A percentile compares a stretch with the other conserved stretches of the same genome.
These are phyloP conservation scores for Falco punctatus DNA, from an alignment of 2,113 vertebrate species.

Conservation along the genomic window DNA sequence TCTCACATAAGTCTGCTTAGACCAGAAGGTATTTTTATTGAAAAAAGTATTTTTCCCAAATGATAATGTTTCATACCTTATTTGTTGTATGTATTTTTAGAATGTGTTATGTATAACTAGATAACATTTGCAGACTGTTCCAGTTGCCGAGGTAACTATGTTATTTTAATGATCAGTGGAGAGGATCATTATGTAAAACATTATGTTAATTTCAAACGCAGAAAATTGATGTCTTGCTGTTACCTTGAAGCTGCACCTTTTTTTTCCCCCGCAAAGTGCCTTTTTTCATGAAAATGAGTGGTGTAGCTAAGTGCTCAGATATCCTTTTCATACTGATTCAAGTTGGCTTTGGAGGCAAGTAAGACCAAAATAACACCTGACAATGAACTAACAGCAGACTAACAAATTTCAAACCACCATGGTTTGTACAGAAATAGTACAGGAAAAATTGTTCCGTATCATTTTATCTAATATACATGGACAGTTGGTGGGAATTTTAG, in stretches of 20 bases:
- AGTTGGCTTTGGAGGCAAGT: neutral
- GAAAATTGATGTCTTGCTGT: slow-evolving; percentile 64
- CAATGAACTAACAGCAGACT: neutral
- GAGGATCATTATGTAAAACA: slow-evolving; percentile 63
- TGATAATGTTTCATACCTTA: slow-evolving; percentile 23
- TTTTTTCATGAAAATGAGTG: slow-evolving; percentile 16
- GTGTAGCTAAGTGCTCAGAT: neutral
- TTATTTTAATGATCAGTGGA: slow-evolving; percentile 62
- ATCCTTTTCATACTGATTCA: neutral
- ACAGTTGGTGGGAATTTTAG: neutral
- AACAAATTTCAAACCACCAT: neutral
- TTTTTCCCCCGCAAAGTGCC: neutral
- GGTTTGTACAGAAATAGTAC: neutral
- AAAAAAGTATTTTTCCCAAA: neutral
- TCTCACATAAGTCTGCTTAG: neutral
- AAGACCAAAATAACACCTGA: neutral
- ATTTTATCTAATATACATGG: neutral
- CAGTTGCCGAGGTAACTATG: slow-evolving; percentile 71
- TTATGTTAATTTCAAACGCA: slow-evolving; percentile 52
- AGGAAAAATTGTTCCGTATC: neutral
- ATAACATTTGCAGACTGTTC: slow-evolving; percentile 53
- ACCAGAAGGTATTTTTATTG: slow-evolving; percentile 13
- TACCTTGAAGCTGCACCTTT: slow-evolving; percentile 33
- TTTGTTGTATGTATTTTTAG: slow-evolving; percentile 57
- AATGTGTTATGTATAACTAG: slow-evolving; percentile 48